Conservation (phyloP, 2,888 invertebrate species). For the Dynastes tityus region DNA sequence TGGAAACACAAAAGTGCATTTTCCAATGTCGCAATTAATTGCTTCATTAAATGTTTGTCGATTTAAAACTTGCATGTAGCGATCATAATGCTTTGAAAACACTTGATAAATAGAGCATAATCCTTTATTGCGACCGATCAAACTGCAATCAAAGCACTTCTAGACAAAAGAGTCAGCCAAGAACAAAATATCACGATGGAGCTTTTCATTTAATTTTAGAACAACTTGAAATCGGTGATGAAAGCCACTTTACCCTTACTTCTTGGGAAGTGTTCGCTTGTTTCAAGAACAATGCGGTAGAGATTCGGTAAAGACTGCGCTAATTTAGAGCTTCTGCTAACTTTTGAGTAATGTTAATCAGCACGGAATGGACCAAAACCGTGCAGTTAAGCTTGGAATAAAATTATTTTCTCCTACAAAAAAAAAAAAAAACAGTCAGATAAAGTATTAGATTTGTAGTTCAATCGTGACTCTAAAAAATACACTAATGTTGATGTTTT, state of each 20-base stretch:
- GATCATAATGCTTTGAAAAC: constrained; percentile 7
- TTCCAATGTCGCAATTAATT: constrained; percentile 10
- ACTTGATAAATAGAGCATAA: constrained; percentile 23
- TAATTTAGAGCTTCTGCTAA: background rate
- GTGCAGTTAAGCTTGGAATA: background rate
- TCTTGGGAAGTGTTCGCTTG: background rate
- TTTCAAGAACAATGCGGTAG: background rate
- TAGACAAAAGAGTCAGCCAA: constrained; percentile 18
- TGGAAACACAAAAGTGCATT: background rate
- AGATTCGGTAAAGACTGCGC: background rate
- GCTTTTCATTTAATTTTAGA: constrained; percentile 28
- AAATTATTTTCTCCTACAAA: no score
- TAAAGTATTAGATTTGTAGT: no score
- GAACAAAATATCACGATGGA: constrained; percentile 6
- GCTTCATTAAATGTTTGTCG: constrained; percentile 8
- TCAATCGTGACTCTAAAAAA: no score
- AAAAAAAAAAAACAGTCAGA: no score
- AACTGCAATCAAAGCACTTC: constrained; percentile 17
- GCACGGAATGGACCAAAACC: background rate
- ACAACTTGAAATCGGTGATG: background rate
- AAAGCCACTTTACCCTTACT: constrained; percentile 3
- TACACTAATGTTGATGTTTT: no score
- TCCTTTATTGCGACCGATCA: constrained; percentile 33
- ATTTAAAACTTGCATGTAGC: constrained; percentile 19
- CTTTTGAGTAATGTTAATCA: background rate